Percentiles rank a stretch among this genome's conserved stretches.
Evolutionary conservation across 2,797 vertebrate genomes (phyloP).

Genomic region (Muscicapa comitata): DNA sequence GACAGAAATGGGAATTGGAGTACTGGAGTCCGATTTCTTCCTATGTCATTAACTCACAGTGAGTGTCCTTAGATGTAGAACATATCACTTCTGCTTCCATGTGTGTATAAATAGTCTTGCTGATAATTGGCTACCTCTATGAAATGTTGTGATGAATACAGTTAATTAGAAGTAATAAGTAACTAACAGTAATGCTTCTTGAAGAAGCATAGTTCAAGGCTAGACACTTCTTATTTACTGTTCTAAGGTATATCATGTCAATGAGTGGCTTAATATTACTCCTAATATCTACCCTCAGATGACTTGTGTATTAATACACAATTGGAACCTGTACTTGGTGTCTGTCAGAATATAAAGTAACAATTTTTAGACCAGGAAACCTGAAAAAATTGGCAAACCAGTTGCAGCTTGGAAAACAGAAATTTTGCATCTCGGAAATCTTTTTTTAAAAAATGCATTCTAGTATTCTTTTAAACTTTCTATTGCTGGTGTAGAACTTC

Average conservation of each 20-base stretch:
- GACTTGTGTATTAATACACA: neutral
- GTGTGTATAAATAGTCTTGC: neutral
- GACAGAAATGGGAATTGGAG: neutral
- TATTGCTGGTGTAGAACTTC: neutral
- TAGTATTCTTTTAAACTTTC: neutral
- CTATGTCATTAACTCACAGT: neutral
- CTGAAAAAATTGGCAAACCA: neutral
- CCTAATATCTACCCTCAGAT: neutral
- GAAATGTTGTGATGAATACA: neutral
- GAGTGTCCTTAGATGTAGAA: neutral
- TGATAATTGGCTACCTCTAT: neutral
- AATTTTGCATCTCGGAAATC: neutral
- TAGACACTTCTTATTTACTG: neutral
- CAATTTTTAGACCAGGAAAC: neutral
- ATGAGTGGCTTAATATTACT: neutral
- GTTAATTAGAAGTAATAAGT: slow-evolving; percentile 10
- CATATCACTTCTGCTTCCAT: neutral
- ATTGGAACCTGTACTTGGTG: neutral
- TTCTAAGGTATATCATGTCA: neutral
- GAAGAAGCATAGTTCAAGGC: neutral
- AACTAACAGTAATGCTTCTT: neutral
- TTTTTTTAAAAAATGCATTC: neutral
- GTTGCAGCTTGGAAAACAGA: neutral
- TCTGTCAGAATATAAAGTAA: neutral
- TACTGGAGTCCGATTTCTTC: neutral